phyloP scores from a whole-genome alignment of 2,113 vertebrate genomes.

The Emydura subglobosa region DNA sequence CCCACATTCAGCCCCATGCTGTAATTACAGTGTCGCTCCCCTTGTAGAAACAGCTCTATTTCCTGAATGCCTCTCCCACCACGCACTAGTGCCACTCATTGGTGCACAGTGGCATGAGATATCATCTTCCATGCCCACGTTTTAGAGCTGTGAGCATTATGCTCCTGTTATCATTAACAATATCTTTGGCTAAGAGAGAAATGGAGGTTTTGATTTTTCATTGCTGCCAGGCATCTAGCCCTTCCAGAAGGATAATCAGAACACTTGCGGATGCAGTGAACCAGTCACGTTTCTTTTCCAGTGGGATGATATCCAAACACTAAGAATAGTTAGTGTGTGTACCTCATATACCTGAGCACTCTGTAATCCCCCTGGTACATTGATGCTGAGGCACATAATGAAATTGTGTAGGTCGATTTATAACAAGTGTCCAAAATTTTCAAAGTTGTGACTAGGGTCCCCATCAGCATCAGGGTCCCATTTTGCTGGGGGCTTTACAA shows the following conservation, averaged over 20 bases:
- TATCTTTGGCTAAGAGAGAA: not conserved
- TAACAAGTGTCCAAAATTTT: not conserved
- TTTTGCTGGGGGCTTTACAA: not conserved
- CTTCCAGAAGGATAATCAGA: slow-evolving; percentile 34
- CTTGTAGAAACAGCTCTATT: not conserved
- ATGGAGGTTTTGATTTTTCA: not conserved
- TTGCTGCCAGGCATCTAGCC: slow-evolving; percentile 31
- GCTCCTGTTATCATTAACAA: not conserved
- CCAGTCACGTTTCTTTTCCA: slow-evolving; percentile 19
- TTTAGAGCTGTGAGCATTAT: not conserved
- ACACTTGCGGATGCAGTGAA: slow-evolving; percentile 21
- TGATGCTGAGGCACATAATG: not conserved
- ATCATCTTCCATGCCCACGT: not conserved
- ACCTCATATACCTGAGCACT: not conserved
- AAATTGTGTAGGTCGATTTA: not conserved
- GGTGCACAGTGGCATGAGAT: not conserved
- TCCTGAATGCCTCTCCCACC: not conserved
- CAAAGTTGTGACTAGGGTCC: not conserved
- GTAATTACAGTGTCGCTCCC: not conserved
- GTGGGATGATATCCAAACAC: slow-evolving; percentile 30
- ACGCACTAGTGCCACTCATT: not conserved
- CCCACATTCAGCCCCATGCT: not conserved
- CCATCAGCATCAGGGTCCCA: not conserved
- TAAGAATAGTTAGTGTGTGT: not conserved
- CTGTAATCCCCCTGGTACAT: fast-evolving